These are phyloP conservation scores for Perca fluviatilis DNA, from an alignment of 2,113 vertebrate genomes.

Conservation along the genomic window DNA sequence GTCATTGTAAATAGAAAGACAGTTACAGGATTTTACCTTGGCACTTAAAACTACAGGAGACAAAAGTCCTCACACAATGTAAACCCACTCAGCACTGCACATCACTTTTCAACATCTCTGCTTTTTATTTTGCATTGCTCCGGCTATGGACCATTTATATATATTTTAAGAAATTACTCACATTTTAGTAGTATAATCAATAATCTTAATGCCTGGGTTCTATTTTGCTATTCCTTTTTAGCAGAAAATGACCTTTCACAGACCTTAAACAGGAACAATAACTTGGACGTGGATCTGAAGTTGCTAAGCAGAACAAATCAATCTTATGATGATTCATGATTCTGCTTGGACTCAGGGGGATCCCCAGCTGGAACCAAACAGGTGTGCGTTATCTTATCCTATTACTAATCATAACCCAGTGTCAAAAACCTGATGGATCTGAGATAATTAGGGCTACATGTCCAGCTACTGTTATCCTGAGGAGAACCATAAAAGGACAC, in stretches of 20 bases:
- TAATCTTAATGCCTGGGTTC: background rate
- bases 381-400: conserved; percentile 55
- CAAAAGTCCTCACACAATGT: background rate
- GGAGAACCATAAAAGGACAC: conserved; percentile 68
- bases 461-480: conserved; percentile 72
- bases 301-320: conserved; percentile 6
- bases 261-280: conserved; percentile 1
- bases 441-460: conserved; percentile 37
- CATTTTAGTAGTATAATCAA: background rate
- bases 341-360: conserved; percentile 24
- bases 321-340: conserved; percentile 24
- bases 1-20: background rate
- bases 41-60: background rate
- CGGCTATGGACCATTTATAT: background rate
- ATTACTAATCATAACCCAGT: conserved; percentile 30
- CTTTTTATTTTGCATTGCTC: background rate
- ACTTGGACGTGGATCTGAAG: conserved; percentile 5
- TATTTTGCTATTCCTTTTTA: background rate
- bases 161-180: background rate
- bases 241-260: background rate
- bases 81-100: background rate
- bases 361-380: conserved; percentile 37
- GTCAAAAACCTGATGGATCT: conserved; percentile 49
- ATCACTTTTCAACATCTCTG: background rate
- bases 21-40: background rate